Conservation (phyloP, 2,113 vertebrate species). For the Platichthys stellatus region DNA sequence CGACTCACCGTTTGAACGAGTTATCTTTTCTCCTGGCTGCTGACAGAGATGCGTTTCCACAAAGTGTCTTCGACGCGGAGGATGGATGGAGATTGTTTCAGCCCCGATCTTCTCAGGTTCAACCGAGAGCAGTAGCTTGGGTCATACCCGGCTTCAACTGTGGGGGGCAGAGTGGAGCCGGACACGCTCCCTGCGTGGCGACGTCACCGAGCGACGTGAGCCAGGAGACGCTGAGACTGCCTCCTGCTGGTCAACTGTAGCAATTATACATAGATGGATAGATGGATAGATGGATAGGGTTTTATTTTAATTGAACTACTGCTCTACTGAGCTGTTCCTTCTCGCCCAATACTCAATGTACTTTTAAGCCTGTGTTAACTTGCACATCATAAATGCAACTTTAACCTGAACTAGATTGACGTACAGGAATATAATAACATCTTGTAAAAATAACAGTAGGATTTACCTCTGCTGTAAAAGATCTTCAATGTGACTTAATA, state of each 20-base stretch:
- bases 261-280: background rate
- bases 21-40: conserved; percentile 56
- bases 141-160: conserved; percentile 79
- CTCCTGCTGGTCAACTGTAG: conserved; percentile 9
- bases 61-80: conserved; percentile 60
- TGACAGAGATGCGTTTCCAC: conserved; percentile 69
- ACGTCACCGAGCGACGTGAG: conserved; percentile 44
- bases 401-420: too few relatives aligned
- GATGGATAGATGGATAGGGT: background rate
- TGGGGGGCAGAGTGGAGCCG: conserved; percentile 46
- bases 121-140: conserved; percentile 62
- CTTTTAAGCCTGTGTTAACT: too few relatives aligned
- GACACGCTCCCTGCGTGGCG: conserved; percentile 31
- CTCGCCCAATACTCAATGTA: too few relatives aligned
- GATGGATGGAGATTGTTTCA: conserved; percentile 83
- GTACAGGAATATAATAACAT: too few relatives aligned
- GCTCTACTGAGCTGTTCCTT: too few relatives aligned
- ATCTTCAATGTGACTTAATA: too few relatives aligned
- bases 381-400: too few relatives aligned
- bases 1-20: conserved; percentile 78
- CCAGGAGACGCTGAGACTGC: background rate
- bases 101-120: conserved; percentile 68
- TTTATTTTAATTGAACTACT: too few relatives aligned
- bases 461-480: too few relatives aligned
- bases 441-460: too few relatives aligned